These are phyloP conservation scores for Oophaga sylvatica DNA, from an alignment of 2,797 vertebrate species.

Conservation along the genomic window DNA sequence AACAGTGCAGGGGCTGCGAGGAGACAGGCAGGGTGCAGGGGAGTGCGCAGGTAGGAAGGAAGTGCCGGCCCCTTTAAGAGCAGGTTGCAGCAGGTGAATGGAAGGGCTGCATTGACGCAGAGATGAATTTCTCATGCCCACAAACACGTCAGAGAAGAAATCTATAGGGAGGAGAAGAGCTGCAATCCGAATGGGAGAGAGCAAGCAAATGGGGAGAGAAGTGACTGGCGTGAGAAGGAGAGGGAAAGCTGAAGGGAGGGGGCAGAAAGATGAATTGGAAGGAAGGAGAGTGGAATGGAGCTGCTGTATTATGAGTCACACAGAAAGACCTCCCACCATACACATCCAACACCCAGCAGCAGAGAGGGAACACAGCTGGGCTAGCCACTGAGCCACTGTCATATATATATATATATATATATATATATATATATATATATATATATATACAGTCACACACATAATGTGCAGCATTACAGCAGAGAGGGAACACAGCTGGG, in stretches of 20 bases:
- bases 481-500: no score
- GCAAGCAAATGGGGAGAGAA: conserved; percentile 39
- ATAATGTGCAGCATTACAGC: no score
- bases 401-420: background rate
- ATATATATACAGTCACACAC: no score
- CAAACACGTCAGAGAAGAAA: conserved; percentile 60
- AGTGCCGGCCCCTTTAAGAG: conserved; percentile 51
- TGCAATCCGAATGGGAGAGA: conserved; percentile 55
- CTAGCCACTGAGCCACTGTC: background rate
- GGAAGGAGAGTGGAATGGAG: conserved; percentile 34
- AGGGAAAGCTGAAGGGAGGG: conserved; percentile 23
- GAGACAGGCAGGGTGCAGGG: background rate
- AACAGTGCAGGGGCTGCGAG: conserved; percentile 17
- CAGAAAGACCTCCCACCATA: conserved; percentile 25
- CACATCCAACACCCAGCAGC: conserved; percentile 34
- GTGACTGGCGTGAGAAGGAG: conserved; percentile 40
- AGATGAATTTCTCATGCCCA: conserved; percentile 57
- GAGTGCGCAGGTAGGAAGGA: background rate
- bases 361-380: background rate
- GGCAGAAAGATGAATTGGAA: conserved; percentile 52
- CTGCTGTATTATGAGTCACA: conserved; percentile 51
- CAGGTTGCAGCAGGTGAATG: conserved; percentile 61
- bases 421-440: no score
- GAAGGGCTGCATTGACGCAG: conserved; percentile 62
- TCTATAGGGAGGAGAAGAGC: conserved; percentile 57